Base-by-base conservation (phyloP, 2,888 invertebrate genomes). In the Athalia cordata region DNA sequence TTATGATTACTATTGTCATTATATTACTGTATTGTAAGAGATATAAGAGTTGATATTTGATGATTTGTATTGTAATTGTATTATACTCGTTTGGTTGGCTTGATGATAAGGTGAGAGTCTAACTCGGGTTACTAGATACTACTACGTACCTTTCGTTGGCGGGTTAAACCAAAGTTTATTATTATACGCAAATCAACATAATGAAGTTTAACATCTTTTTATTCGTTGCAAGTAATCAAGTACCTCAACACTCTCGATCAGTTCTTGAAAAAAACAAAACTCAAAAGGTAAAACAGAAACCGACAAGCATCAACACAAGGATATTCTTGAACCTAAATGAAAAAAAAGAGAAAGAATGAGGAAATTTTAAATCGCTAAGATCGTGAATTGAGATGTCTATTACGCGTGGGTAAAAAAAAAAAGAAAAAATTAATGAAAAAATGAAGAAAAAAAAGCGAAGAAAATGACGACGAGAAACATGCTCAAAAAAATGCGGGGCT, bases 41-140 rank as follows among this genome's bases (percentile, higher is more conserved):
- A 29, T 85, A 85, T 90, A 89, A 89, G 87, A 89, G 89, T 90
- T 89, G 89, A 89, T 89, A 89, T 89, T 89, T 88, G 87, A 89
- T 89, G 85, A 89, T 89, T 90, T 87, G 88, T 89, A 89, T 87
- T 88, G 88, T 90, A 87, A 89, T 90, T 87, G 89, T 78, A 76
- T 87, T 90, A 89, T 89, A 89, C 89, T 88, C 89, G 90, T 90
- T 90, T 89, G 89, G 88, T 89, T 90, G 90, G 90, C 89, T 88
- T 88, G 89, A 89, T 29, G 29, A 29, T 29, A 29, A 89, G 89
- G 89, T 86, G 90, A 90, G 90, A 90, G 90, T 90, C 89, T 90
- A 90, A 89, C 89, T 89, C 89, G 90, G 89, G 89, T 90, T 90
- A 90, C 87, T 89, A 89, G 89, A 89, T 89, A 90, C 90, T 90